Evolutionary conservation across 2,888 invertebrate species (phyloP), one percentile per base, ranked within the genome.

Genomic region (Lithophane socia): DNA sequence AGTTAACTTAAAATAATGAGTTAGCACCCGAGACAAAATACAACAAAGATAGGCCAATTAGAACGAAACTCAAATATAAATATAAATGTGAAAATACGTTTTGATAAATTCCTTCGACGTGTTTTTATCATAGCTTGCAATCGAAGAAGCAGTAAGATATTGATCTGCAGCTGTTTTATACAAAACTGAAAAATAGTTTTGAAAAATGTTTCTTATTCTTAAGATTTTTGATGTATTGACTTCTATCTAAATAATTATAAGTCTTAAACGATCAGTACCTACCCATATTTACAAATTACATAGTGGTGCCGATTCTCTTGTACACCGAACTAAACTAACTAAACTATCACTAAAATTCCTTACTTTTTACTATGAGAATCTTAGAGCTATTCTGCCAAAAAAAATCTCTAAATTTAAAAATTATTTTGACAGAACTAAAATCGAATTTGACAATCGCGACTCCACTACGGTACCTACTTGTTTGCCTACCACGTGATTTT

Each of bases 241-340:
- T 92, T 93, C 94, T 95, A 95, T 95, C 95, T 95, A 96, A 94
- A 91, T 88, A 90, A 89, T 90, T 90, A 80, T 89, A 91, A 91
- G 89, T 94, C 94, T 93, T 95, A 95, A 89, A 94, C 91, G 92
- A 92, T 94, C 90, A 93, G 91, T 95, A 94, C 91, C 91, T 95
- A 93, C 88, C 90, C 86, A 91, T 95, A 96, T 96, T 94, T 96
- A 96, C 96, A 96, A 91, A 88, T 85, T 85, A 86, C 87, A n/a
- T n/a, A n/a, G n/a, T n/a, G n/a, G n/a, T n/a, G n/a, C n/a, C n/a
- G n/a, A n/a, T n/a, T n/a, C n/a, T n/a, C n/a, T n/a, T n/a, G n/a
- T n/a, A n/a, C n/a, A n/a, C n/a, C n/a, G n/a, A n/a, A n/a, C n/a
- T n/a, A n/a, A n/a, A n/a, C n/a, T n/a, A n/a, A n/a, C n/a, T n/a